Base-by-base conservation (phyloP, 1,140 invertebrate genomes). In the Acromyrmex heyeri region DNA sequence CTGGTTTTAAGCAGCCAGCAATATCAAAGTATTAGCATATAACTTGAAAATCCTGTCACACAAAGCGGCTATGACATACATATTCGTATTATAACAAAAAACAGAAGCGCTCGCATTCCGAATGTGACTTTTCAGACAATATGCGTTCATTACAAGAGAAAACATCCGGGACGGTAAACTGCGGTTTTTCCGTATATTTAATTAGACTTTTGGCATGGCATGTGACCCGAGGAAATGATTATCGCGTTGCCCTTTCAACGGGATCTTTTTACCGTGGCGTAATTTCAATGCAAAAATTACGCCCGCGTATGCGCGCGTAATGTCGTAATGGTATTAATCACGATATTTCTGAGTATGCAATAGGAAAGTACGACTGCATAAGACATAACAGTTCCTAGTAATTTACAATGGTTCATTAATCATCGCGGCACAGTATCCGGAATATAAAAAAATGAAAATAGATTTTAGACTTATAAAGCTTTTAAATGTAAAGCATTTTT, bases 121-220 rank as follows among this genome's bases (percentile, higher is more conserved):
- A 27, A 24, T 21, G 3, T 5, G 5, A n/a, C 2, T 79, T 24
- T 67, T 34, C 30, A 67, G n/a, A 14, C 48, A 8, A 16, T 16
- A 30, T 7, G 27, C 48, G 2, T 62, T 77, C 21, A 38, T 34
- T 3, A 7, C 6, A 38, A 34, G 48, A 30, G 10, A 34, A 67
- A 79, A 67, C 34, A 18, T 69, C 24, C 8, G 14, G 18, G 14
- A 2, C 27, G 30, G 27, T 18, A 27, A 53, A 55, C n/a, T 30
- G 30, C 7, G n/a, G 62, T 57, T 79, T 79, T 67, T 55, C 27
- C 7, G 4, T 27, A 18, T 65, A 53, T 69, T 79, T 79, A 79
- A 79, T 79, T 79, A 79, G 30, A 55, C 48, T 69, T 79, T 79
- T 79, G 69, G 69, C 77, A 8, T 69, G 27, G 48, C 8, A 69